Evolutionary conservation across 2,797 vertebrate genomes (phyloP), one percentile per base, ranked within the genome.

Genomic region (Anomalospiza imberbis): DNA sequence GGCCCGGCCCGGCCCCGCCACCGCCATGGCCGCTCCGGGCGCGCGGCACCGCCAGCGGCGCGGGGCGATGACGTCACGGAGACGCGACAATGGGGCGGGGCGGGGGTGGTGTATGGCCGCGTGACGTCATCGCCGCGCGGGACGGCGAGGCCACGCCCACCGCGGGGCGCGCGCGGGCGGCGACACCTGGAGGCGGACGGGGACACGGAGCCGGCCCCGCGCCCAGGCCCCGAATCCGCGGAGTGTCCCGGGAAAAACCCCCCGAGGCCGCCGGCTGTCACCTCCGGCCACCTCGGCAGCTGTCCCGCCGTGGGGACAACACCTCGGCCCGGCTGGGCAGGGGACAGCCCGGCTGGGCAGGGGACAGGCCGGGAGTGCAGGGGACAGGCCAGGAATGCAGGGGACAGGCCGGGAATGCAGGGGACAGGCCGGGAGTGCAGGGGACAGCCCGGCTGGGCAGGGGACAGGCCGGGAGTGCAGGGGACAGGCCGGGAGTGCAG

Each of bases 81-180:
- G 36, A 25, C 0, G 45, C 54, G 54, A 51, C 65, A 3, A 12
- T 0, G 2, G 5, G 4, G 1, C 38, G 4, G 6, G 13, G 2
- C 5, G 2, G 14, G 13, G 6, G 12, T 1, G 34, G 28, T 5
- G 4, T 13, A 0, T 0, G 7, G 0, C 3, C 0, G 16, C 2
- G 5, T 61, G 45, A 26, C 47, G 55, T 53, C 13, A 61, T 1
- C 5, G 1, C 2, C 8, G 22, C 21, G n/a, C 17, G 28, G 13
- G 13, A 16, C 10, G 0, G 2, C 0, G 25, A 12, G 53, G 54
- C 44, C 74, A 9, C 57, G 57, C 34, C 34, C 34, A 13, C 3
- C 0, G 42, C 20, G 6, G 57, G 17, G 34, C 15, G 20, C 9
- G 34, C 7, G 5, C 12, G 17, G 3, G n/a, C 2, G 20, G 45